Percentiles rank a stretch among this genome's conserved stretches.
Conservation (phyloP, 2,888 invertebrate species). For the Adelognathus sp. region DNA sequence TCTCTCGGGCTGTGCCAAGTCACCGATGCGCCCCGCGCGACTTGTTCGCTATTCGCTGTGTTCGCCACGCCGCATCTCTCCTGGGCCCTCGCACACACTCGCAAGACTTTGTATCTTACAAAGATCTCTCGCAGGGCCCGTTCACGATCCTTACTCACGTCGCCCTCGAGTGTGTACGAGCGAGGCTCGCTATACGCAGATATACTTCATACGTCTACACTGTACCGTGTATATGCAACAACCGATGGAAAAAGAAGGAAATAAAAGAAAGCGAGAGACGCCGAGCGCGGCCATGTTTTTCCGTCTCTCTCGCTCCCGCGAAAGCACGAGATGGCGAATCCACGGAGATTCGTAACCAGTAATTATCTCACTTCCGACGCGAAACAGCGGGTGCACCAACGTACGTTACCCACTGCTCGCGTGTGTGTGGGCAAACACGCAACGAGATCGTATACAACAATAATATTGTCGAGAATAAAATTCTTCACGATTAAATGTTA, state of each 20-base stretch:
- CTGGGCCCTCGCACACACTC: too few species aligned
- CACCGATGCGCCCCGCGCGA: constrained; percentile 59
- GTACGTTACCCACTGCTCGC: not conserved
- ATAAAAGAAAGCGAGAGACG: constrained; percentile 31
- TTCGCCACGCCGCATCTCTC: constrained; percentile 42
- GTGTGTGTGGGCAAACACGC: not conserved
- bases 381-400: constrained; percentile 18
- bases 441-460: constrained; percentile 9
- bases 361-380: constrained; percentile 59
- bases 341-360: constrained; percentile 52
- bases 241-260: constrained; percentile 5
- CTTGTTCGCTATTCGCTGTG: constrained; percentile 57
- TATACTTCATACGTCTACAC: too few species aligned
- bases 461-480: not conserved
- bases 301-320: not conserved
- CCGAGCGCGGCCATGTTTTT: not conserved
- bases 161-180: constrained; percentile 1
- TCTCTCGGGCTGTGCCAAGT: constrained; percentile 69
- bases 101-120: constrained; percentile 38
- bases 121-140: constrained; percentile 38
- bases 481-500: not conserved
- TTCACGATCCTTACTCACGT: constrained; percentile 23
- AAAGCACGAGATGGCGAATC: constrained; percentile 20
- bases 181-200: not conserved
- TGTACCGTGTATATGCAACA: too few species aligned